Base-by-base conservation (phyloP, 2,113 vertebrate species). In the Ahaetulla prasina region DNA sequence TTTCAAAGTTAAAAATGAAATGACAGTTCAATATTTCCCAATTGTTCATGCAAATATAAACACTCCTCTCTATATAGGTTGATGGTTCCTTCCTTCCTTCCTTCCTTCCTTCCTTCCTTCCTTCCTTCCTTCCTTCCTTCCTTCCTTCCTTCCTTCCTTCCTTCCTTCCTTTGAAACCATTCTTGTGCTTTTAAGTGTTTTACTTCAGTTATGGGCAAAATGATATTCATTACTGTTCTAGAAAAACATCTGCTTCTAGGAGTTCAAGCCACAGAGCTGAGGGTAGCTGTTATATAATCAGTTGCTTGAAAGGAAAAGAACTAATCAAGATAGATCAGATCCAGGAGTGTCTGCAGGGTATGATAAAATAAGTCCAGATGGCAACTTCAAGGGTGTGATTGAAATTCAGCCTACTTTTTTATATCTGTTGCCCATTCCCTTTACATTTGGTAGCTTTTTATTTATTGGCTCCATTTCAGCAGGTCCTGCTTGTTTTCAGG, bases 91-190 rank as follows among this genome's bases (percentile, higher is more conserved):
- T 54, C 54, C 22, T 22, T 7, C 20, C 20, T 22, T 20, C 5
- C 16, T 22, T 22, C 6, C 12, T 53, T 52, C 0, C 52, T 53
- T 4, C 1, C 52, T 53, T 4, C 4, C 53, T 54, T 5, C 4
- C 18, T 57, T 3, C 1, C 8, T 49, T 14, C 1, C 7, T n/a
- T 5, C 53, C 27, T 53, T 27, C 20, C 53, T 20, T 5, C 14
- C 1, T 14, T 14, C 2, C 3, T 25, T 9, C 10, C 3, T 30
- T 14, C 96, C 94, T 95, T 93, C 93, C 95, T 94, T 60, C 95
- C 94, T 96, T 95, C 93, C 95, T 94, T 95, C 96, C 93, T 96
- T 96, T 96, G 96, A 96, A 93, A 92, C 88, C 85, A 89, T 95
- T 95, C 94, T 95, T 68, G 93, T 94, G 91, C 93, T 91, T 94